Evolutionary conservation across 1,140 invertebrate species (phyloP), one percentile per base, ranked within the genome.

Genomic region (Meloidogyne exigua): DNA sequence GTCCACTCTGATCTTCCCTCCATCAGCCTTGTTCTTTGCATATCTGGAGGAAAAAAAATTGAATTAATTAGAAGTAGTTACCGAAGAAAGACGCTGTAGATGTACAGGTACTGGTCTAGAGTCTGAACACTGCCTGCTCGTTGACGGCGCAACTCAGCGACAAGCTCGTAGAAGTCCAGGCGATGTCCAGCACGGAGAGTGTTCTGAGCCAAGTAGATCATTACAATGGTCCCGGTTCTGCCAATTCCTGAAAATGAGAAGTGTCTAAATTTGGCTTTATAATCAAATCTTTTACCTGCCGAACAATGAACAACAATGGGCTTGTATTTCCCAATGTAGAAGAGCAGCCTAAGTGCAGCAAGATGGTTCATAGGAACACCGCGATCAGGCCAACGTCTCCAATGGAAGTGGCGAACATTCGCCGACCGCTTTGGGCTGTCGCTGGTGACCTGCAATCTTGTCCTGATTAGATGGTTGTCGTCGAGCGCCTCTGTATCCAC

Each of bases 81-180:
- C 65, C 75, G 32, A 15, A 76, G 49, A 68, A 57, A 26, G 7
- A 36, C 49, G 49, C 23, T 64, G 68, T 76, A 76, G 15, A 75
- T 42, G 63, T 23, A 66, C 23, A 67, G 28, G 28, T 69, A 67
- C 69, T 72, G 71, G 25, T 69, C 49, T 5, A 62, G 70, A 21
- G 80, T 82, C 78, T 82, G 80, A 18, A 82, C 80, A 36, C 76
- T 80, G 25, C 78, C 76, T 65, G 82, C 81, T n/a, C 80, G 82
- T 63, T 80, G 72, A 11, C 64, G 39, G 13, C 83, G 80, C 39
- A 83, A 66, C 7, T 85, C 72, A 36, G 72, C 73, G 12, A 85
- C 65, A 10, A 83, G n/a, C 11, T 68, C 64, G 15, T 64, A 23
- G 66, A 82, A 28, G n/a, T 70, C 57, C 12, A 84, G 65, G 11